Evolutionary conservation across 2,888 invertebrate species (phyloP).

Genomic region (Hydraecia micacea): DNA sequence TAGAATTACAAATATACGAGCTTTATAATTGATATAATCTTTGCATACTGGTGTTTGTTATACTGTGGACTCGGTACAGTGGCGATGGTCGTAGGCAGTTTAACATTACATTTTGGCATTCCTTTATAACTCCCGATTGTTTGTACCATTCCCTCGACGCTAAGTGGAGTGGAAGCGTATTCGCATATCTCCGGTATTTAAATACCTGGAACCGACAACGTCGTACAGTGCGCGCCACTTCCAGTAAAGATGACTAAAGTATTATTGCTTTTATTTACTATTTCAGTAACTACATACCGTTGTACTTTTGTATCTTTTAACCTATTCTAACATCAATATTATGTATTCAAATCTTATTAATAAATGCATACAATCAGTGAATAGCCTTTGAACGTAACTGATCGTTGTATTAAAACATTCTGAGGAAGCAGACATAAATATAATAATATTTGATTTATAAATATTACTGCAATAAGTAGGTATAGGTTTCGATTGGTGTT

Average conservation of each 20-base stretch:
- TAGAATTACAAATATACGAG: constrained; percentile 56
- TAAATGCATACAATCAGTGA: constrained; percentile 44
- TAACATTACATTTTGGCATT: constrained; percentile 57
- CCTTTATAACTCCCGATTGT: constrained; percentile 53
- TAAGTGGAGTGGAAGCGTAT: constrained; percentile 23
- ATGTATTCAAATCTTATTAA: constrained; percentile 45
- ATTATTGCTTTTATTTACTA: constrained; percentile 58
- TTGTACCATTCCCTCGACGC: constrained; percentile 48
- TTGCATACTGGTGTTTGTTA: constrained; percentile 55
- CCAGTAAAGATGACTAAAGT: constrained; percentile 44
- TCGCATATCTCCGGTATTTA: constrained; percentile 10
- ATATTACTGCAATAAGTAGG: constrained; percentile 56
- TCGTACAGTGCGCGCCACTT: constrained; percentile 14
- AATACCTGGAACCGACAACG: constrained; percentile 8
- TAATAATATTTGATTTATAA: constrained; percentile 11
- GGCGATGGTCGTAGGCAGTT: constrained; percentile 63
- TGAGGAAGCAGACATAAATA: constrained; percentile 36
- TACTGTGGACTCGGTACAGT: constrained; percentile 57
- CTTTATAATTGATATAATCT: constrained; percentile 64
- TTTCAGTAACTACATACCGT: constrained; percentile 59
- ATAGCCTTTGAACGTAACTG: constrained; percentile 29
- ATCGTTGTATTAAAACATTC: constrained; percentile 36
- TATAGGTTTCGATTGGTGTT: constrained; percentile 50
- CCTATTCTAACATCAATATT: constrained; percentile 56
- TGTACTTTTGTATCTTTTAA: constrained; percentile 59